Conservation (phyloP, 1,140 invertebrate species). For the Rhopalosiphum padi region DNA sequence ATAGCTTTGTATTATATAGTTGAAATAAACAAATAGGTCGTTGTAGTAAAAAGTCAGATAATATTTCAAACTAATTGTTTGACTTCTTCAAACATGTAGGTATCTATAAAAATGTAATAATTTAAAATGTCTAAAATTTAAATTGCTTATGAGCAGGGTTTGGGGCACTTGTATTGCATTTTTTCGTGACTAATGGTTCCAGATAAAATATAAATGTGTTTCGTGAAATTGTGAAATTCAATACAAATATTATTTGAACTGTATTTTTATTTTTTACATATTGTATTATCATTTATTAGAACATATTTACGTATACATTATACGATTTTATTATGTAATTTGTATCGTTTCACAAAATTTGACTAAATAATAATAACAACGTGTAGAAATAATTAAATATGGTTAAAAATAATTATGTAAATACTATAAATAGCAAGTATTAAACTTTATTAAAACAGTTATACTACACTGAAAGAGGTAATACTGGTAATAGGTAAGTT, state of each 20-base stretch:
- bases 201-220: neutral
- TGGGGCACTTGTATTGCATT: neutral
- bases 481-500: no score
- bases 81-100: no score
- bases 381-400: neutral
- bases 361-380: neutral
- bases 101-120: no score
- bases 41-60: neutral
- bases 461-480: no score
- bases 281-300: no score
- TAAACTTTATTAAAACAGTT: no score
- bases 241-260: neutral
- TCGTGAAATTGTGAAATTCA: neutral
- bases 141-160: neutral
- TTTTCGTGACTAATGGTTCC: neutral
- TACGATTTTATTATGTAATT: no score
- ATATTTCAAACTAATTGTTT: neutral
- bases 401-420: no score
- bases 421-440: no score
- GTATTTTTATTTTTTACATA: neutral
- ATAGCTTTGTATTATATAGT: neutral
- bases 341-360: neutral
- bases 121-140: no score
- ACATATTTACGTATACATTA: no score
- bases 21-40: neutral